These are phyloP conservation scores for Seira sanloemensis DNA, from an alignment of 2,888 invertebrate genomes.

Conservation along the genomic window DNA sequence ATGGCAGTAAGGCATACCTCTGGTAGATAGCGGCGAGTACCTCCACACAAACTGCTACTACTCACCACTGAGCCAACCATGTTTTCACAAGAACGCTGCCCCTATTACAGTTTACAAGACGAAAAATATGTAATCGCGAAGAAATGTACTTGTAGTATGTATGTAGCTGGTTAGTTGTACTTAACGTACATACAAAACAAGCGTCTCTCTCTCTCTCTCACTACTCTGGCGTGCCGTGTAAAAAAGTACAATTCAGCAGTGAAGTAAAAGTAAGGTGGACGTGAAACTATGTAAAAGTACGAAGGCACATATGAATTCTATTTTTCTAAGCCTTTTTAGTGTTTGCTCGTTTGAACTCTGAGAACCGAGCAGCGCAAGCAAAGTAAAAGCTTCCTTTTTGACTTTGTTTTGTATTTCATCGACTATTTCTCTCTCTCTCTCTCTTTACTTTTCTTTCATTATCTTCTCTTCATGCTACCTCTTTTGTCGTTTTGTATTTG, in stretches of 20 bases:
- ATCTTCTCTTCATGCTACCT: not conserved
- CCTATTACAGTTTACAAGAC: too few species aligned
- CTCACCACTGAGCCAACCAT: too few species aligned
- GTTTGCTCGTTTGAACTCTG: not conserved
- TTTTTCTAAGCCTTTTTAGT: not conserved
- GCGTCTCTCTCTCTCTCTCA: too few species aligned
- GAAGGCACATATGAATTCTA: too few species aligned
- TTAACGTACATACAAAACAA: not conserved
- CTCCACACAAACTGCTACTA: too few species aligned
- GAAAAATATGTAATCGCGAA: too few species aligned
- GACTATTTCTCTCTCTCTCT: too few species aligned
- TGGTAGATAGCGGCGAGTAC: too few species aligned
- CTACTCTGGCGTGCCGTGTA: too few species aligned
- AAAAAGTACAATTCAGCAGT: too few species aligned
- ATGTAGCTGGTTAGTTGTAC: conserved; percentile 4
- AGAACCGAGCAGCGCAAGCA: not conserved
- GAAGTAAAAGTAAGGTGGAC: not conserved
- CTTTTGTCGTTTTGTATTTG: not conserved
- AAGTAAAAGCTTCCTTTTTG: conserved; percentile 13
- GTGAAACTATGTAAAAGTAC: not conserved
- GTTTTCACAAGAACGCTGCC: too few species aligned
- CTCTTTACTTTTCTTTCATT: not conserved
- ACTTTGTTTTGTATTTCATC: conserved; percentile 7
- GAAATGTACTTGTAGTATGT: too few species aligned
- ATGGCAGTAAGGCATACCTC: conserved; percentile 5